Percentiles rank a stretch among this genome's conserved stretches.
These are phyloP conservation scores for Astropecten irregularis DNA, from an alignment of 53 echinoderm and acorn worm species.

Conservation along the genomic window DNA sequence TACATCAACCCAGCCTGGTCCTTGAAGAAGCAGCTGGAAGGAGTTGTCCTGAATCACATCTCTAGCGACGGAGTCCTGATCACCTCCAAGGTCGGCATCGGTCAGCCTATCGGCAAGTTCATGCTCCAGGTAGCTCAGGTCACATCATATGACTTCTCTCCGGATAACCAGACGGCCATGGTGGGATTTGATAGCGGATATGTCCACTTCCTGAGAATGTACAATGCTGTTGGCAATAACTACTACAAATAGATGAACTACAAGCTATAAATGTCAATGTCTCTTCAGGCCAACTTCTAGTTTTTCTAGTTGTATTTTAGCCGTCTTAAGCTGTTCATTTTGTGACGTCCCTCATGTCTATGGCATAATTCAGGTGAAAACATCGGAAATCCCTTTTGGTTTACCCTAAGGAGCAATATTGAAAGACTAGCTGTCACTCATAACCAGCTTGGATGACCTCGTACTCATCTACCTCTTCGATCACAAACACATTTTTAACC, in stretches of 20 bases:
- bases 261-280: background rate
- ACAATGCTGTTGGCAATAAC: constrained; percentile 45
- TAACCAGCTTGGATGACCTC: too few species aligned
- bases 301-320: too few species aligned
- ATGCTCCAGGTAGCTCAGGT: constrained; percentile 60
- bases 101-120: constrained; percentile 66
- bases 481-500: too few species aligned
- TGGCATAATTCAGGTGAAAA: too few species aligned
- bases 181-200: constrained; percentile 80
- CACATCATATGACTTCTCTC: constrained; percentile 71
- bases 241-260: constrained; percentile 17
- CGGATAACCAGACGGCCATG: constrained; percentile 71
- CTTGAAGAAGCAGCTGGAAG: constrained; percentile 32
- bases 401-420: too few species aligned
- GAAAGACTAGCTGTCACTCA: too few species aligned
- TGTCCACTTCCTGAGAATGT: constrained; percentile 73
- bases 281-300: too few species aligned
- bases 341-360: too few species aligned
- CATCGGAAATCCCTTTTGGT: too few species aligned
- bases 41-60: constrained; percentile 42
- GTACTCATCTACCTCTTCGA: too few species aligned
- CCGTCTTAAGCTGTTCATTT: too few species aligned
- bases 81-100: constrained; percentile 52
- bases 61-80: constrained; percentile 59
- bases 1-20: constrained; percentile 35